Conservation (phyloP, 2,113 vertebrate genomes). For the Oostethus manadensis region DNA sequence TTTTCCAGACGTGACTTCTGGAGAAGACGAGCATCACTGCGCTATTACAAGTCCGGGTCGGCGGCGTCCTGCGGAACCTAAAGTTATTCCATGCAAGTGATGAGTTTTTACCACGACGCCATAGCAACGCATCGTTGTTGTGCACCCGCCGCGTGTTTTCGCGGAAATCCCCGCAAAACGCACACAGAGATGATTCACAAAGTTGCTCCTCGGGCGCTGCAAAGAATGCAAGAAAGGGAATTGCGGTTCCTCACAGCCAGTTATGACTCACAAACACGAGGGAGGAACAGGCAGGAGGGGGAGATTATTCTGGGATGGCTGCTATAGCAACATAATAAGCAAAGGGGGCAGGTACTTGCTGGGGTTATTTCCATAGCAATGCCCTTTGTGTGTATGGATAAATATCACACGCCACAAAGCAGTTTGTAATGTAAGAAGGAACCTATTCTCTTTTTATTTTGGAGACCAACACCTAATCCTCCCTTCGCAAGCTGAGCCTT, state of each 20-base stretch:
- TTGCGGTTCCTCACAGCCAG: slow-evolving; percentile 75
- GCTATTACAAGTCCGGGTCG: slow-evolving; percentile 5
- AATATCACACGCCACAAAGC: slow-evolving; percentile 66
- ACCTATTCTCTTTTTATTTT: slow-evolving; percentile 12
- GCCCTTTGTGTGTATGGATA: slow-evolving; percentile 64
- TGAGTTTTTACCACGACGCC: slow-evolving; percentile 33
- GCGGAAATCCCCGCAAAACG: slow-evolving; percentile 54
- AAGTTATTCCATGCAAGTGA: slow-evolving; percentile 47
- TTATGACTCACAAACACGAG: slow-evolving; percentile 76
- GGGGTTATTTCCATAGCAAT: slow-evolving; percentile 72
- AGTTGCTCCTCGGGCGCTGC: slow-evolving; percentile 51
- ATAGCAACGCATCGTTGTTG: slow-evolving; percentile 58
- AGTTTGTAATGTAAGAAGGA: slow-evolving; percentile 42
- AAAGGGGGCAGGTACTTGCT: slow-evolving; percentile 65
- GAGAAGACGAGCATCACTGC: no score
- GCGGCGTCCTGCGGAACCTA: slow-evolving; percentile 17
- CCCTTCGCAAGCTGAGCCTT: slow-evolving; percentile 45
- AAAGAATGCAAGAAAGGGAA: slow-evolving; percentile 60
- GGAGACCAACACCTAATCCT: not conserved
- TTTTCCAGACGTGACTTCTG: no score
- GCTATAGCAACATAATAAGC: slow-evolving; percentile 78
- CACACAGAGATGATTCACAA: slow-evolving; percentile 55
- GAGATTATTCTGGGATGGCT: slow-evolving; percentile 78
- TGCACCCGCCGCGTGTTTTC: slow-evolving; percentile 34
- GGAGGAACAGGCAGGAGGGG: slow-evolving; percentile 52